phyloP scores from a whole-genome alignment of 2,888 invertebrate genomes.

The Leptura quadrifasciata region DNA sequence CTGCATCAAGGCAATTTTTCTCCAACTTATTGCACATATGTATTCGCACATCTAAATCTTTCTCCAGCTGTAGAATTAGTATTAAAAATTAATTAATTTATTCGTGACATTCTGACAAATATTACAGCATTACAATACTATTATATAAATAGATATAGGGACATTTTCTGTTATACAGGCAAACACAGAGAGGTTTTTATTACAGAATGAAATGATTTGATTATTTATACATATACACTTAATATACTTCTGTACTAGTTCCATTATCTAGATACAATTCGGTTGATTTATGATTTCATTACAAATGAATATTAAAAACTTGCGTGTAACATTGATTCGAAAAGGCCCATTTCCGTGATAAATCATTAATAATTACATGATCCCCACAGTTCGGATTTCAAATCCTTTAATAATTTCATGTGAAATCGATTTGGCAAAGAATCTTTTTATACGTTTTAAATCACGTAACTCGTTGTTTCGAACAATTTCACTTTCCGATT shows the following conservation, averaged over 20 bases:
- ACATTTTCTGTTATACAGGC: too few relatives aligned
- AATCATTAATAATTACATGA: slow-evolving; percentile 17
- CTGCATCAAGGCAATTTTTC: too few relatives aligned
- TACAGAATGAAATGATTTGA: too few relatives aligned
- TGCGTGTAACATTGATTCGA: background rate
- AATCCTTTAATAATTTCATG: slow-evolving; percentile 30
- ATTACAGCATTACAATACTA: too few relatives aligned
- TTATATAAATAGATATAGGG: too few relatives aligned
- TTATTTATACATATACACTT: background rate
- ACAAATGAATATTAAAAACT: background rate
- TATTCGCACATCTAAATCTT: too few relatives aligned
- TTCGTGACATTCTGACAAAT: too few relatives aligned
- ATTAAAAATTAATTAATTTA: too few relatives aligned
- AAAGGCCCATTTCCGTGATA: slow-evolving; percentile 13
- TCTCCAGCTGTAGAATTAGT: too few relatives aligned
- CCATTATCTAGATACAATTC: background rate
- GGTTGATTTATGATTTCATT: background rate
- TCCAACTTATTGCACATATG: too few relatives aligned
- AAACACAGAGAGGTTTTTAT: too few relatives aligned
- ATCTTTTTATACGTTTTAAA: slow-evolving; percentile 10
- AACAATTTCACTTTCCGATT: slow-evolving; percentile 29
- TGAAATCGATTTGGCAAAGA: background rate
- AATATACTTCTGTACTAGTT: background rate
- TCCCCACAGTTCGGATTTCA: slow-evolving; percentile 2
- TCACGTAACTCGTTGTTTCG: slow-evolving; percentile 26